A percentile compares a stretch with the other conserved stretches of the same genome.
These are phyloP conservation scores for Daptonema setosum DNA, from an alignment of 2,888 invertebrate genomes.

Conservation along the genomic window DNA sequence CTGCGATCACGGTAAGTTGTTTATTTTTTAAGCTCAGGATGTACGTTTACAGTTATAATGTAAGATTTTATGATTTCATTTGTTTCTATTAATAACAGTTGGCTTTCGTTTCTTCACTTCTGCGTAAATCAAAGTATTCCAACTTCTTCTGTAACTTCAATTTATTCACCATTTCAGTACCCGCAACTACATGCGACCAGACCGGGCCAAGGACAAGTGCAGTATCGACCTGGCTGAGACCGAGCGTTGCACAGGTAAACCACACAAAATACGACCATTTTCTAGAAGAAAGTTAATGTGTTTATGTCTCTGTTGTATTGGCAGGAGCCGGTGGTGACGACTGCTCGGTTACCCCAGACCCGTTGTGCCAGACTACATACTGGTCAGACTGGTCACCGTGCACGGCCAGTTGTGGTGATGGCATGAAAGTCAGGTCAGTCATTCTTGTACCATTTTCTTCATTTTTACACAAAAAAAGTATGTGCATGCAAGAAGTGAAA, in stretches of 20 bases:
- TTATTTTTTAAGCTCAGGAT: too few relatives aligned
- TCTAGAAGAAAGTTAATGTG: background rate
- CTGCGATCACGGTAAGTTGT: slow-evolving; percentile 42
- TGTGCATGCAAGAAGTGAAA: too few relatives aligned
- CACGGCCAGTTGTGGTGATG: slow-evolving; percentile 13
- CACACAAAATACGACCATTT: background rate
- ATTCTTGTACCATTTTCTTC: background rate
- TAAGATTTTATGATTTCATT: too few relatives aligned
- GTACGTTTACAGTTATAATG: too few relatives aligned
- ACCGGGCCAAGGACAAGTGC: background rate
- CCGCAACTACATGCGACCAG: background rate
- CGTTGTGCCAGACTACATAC: slow-evolving; percentile 23
- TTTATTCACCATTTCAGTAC: background rate
- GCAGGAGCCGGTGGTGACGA: slow-evolving; percentile 22
- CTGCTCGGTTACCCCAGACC: slow-evolving; percentile 22
- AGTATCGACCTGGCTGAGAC: background rate
- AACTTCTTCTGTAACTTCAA: background rate
- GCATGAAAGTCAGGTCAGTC: slow-evolving; percentile 41
- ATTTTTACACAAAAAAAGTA: background rate
- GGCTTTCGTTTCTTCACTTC: too few relatives aligned
- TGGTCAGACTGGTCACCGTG: slow-evolving; percentile 33
- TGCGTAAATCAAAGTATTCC: too few relatives aligned
- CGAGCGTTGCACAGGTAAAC: background rate
- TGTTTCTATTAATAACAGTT: too few relatives aligned
- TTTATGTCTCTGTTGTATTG: background rate